Evolutionary conservation across 2,113 vertebrate genomes (phyloP).

Genomic region (Deroptyus accipitrinus): DNA sequence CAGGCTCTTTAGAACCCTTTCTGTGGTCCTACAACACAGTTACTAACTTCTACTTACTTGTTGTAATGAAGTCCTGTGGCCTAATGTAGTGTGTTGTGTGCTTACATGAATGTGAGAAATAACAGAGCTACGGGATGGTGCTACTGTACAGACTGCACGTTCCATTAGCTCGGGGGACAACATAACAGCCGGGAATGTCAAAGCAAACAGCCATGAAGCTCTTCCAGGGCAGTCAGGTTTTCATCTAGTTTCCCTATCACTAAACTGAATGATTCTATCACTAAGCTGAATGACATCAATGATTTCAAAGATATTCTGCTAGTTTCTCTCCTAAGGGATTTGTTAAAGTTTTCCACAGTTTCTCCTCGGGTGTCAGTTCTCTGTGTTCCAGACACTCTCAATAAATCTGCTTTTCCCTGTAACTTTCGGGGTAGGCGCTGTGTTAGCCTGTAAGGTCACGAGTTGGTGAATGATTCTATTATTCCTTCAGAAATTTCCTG

Average conservation of each 20-base stretch:
- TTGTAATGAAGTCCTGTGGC: neutral
- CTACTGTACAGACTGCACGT: neutral
- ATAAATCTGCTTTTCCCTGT: constrained; percentile 59
- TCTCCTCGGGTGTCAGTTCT: constrained; percentile 57
- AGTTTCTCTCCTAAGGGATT: constrained; percentile 25
- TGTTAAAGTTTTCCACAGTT: constrained; percentile 48
- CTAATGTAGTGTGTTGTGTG: neutral
- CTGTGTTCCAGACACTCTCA: constrained; percentile 56
- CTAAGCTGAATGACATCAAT: neutral
- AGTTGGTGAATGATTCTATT: constrained; percentile 71
- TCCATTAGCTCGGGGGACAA: neutral
- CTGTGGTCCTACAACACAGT: neutral
- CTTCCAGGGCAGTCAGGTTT: neutral
- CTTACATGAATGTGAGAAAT: neutral
- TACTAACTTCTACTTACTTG: neutral
- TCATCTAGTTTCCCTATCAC: constrained; percentile 6
- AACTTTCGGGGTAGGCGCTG: constrained; percentile 60
- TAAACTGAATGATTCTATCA: neutral
- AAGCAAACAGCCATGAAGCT: neutral
- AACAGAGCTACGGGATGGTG: neutral
- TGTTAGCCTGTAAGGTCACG: constrained; percentile 50
- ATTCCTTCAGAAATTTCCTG: constrained; percentile 69
- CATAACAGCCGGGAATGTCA: neutral
- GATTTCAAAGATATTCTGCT: constrained; percentile 32
- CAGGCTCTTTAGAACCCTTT: neutral